These are phyloP conservation scores for Ophiothrix spiculata DNA, from an alignment of 35 echinoderm and acorn worm genomes.

Conservation along the genomic window DNA sequence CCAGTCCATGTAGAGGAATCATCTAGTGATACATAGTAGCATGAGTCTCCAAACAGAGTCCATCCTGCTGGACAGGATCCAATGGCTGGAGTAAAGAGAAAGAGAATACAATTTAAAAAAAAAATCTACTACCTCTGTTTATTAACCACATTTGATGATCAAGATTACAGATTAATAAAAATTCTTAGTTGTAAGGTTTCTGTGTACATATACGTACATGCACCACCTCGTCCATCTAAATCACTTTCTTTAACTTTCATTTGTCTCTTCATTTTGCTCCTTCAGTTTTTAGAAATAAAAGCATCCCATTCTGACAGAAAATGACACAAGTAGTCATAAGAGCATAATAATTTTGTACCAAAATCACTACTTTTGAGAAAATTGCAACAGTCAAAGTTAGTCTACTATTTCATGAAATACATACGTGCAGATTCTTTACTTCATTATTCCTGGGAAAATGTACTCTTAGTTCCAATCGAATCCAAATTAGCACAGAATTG, in stretches of 20 bases:
- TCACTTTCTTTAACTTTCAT: neutral
- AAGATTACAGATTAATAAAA: neutral
- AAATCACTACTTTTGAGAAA: too few relatives aligned
- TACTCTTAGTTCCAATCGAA: too few relatives aligned
- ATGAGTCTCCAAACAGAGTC: constrained; percentile 39
- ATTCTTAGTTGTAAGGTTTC: neutral
- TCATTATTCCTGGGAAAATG: too few relatives aligned
- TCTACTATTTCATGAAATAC: too few relatives aligned
- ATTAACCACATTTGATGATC: neutral
- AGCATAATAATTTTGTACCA: too few relatives aligned
- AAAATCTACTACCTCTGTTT: neutral
- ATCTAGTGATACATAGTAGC: constrained; percentile 18
- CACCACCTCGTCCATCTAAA: neutral
- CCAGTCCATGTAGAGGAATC: neutral
- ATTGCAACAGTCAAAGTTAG: too few relatives aligned
- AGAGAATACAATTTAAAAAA: neutral
- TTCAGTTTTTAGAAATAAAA: neutral
- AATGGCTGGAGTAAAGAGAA: constrained; percentile 10
- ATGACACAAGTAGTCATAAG: too few relatives aligned
- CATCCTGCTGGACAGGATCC: constrained; percentile 43
- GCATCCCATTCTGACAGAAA: too few relatives aligned
- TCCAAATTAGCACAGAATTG: too few relatives aligned
- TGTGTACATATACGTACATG: neutral
- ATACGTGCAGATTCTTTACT: too few relatives aligned
- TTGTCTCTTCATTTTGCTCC: neutral